Evolutionary conservation across 1,140 invertebrate species (phyloP), one percentile per base, ranked within the genome.

Genomic region (Trichonephila clavipes): DNA sequence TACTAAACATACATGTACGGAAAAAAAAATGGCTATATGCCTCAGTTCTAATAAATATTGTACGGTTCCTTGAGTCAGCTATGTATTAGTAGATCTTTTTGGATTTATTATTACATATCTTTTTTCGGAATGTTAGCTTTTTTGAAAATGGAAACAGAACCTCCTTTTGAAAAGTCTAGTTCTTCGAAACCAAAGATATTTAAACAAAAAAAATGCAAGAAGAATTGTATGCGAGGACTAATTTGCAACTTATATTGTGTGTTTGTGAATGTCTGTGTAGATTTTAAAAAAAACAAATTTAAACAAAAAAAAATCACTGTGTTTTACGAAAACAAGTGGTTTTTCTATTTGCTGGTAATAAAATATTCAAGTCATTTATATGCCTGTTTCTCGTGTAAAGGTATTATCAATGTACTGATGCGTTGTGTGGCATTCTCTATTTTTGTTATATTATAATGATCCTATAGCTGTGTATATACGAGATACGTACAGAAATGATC

Each of bases 371-470:
- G 90, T 92, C 90, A 86, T 92, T 92, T 91, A 28, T 92, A 86
- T 86, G 34, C 90, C 58, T 92, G 81, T 58, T 92, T 62, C 90
- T 61, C 58, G 28, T 92, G 90, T 92, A 85, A 92, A 92, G 82
- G 82, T 91, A 85, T 92, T 90, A 51, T 92, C 82, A 83, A 72
- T 92, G 90, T 92, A 59, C 21, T 72, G 90, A 86, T 86, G 64
- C 90, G 69, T 92, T 72, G 82, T 66, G 90, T 92, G 82, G 82
- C 64, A 86, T 92, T 92, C 59, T 92, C 86, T 77, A 77, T 92
- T 92, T 92, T 92, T 92, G 90, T 92, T 92, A 92, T 92, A 86
- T 92, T 91, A 64, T 83, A 83, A 40, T 64, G 59, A 92, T 92
- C 72, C 81, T 85, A 59, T 92, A 85, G 90, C 51, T 62, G 83